Evolutionary conservation across 1,140 invertebrate genomes (phyloP), one percentile per base, ranked within the genome.

Genomic region (Pemphigus obesinymphae): DNA sequence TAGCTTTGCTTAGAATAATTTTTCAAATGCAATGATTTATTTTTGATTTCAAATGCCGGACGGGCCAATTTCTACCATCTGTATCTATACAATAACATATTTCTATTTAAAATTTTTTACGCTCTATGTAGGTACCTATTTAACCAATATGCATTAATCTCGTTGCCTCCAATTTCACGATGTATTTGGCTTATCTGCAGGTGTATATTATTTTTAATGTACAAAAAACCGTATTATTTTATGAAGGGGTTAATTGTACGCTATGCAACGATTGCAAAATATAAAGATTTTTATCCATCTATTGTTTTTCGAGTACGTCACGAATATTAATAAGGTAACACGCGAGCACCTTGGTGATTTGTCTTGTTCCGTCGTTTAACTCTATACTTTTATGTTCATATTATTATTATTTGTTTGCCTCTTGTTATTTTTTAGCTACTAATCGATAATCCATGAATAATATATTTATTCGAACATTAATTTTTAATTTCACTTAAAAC

Each of bases 221-320:
- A 68, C 31, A 43, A n/a, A 5, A 66, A 37, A 40, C 20, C 34
- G 37, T 66, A n/a, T n/a, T n/a, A 66, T 37, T 66, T 66, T n/a
- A 66, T 11, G 20, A 66, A 66, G 10, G n/a, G 37, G 20, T 23
- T 37, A 23, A 70, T 70, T 26, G 37, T n/a, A 43, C n/a, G 8
- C 11, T 29, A 75, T 23, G 50, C 34, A 26, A 76, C 23, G 34
- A 40, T 78, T 78, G 50, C 50, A 58, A 78, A 58, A 70, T 26
- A 76, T 37, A 75, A 61, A n/a, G 50, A 78, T 58, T 78, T 55
- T 55, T 37, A 78, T 78, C 53, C 34, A 10, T 78, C 75, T 23
- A 78, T 78, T 78, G 75, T 78, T 31, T 58, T 78, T 58, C 11
- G 5, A 4, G 17, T 76, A 76, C 73, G 53, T 78, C 75, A 78